Evolutionary conservation across 2,888 invertebrate species (phyloP), one percentile per base, ranked within the genome.

Genomic region (Choristoneura rosaceana): DNA sequence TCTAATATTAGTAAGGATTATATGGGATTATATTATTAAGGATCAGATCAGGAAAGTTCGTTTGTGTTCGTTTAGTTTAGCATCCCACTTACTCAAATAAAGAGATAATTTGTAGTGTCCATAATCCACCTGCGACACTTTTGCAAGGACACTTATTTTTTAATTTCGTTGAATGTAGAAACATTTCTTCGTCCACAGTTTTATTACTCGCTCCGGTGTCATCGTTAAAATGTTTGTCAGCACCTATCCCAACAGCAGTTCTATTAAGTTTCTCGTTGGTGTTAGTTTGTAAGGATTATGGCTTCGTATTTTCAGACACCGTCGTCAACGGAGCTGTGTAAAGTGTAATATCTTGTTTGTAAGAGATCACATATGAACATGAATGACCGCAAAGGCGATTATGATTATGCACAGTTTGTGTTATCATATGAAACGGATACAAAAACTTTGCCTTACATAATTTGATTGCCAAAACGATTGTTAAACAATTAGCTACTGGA

Each of bases 241-340:
- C 68, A 64, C 71, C 71, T 73, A 69, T 43, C 73, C 68, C 68
- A 73, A 73, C 33, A 64, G 50, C 14, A 58, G 3, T 59, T 60
- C 50, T 64, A 63, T 63, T 73, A 41, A n/a, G 50, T n/a, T n/a
- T n/a, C n/a, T 68, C 50, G 67, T 58, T 17, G 14, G 9, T 47
- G 59, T 68, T 60, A 73, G 38, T 59, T 68, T 68, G 63, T 71
- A 59, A 55, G 45, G 14, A 9, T 33, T 43, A 64, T 50, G 5
- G 14, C 59, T 8, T 1, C 2, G 59, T 34, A 9, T 47, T 45
- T 34, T 12, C 1, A 25, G 3, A 15, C 12, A 12, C 17, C 15
- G 10, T 38, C 38, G 7, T 14, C 34, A 33, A 4, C 12, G 38
- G 10, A 43, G 12, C 10, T 12, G 43, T 12, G 43, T 43, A 43